These are phyloP conservation scores for Callyntrura guangdongensis DNA, from an alignment of 2,888 invertebrate species.

Conservation along the genomic window DNA sequence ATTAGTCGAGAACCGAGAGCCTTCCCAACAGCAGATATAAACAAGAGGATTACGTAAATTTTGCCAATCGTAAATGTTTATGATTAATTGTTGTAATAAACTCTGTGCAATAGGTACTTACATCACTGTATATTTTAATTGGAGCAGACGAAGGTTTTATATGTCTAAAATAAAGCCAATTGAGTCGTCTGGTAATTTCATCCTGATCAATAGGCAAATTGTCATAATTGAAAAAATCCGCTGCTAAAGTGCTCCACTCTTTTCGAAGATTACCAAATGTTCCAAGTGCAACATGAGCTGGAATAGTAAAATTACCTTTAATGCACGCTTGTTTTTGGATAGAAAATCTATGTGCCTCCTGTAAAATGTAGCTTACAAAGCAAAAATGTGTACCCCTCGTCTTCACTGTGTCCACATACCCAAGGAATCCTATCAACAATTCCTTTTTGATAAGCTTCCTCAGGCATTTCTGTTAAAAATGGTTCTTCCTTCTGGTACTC, in stretches of 20 bases:
- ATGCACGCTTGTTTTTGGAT: background rate
- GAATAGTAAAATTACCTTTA: background rate
- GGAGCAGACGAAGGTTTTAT: slow-evolving; percentile 63
- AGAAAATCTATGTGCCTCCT: no score
- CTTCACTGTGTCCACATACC: slow-evolving; percentile 76
- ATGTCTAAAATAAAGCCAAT: slow-evolving; percentile 80
- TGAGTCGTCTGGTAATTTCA: slow-evolving; percentile 79
- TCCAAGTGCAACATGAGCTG: slow-evolving; percentile 77
- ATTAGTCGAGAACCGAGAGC: slow-evolving; percentile 78
- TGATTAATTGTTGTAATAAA: no score
- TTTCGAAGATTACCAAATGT: slow-evolving; percentile 73
- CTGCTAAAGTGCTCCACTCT: slow-evolving; percentile 77
- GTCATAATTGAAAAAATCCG: slow-evolving; percentile 80
- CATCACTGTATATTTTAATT: slow-evolving; percentile 74
- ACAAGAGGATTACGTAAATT: no score
- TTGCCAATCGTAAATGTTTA: no score
- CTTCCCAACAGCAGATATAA: slow-evolving; percentile 30
- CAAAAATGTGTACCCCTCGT: slow-evolving; percentile 80
- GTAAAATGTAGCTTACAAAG: slow-evolving; percentile 73
- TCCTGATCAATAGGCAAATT: slow-evolving; percentile 71
- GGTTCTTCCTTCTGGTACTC: slow-evolving; percentile 65
- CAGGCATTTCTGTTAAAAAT: slow-evolving; percentile 81
- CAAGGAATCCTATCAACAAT: slow-evolving; percentile 80
- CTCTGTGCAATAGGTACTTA: slow-evolving; percentile 31
- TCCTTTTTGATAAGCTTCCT: slow-evolving; percentile 79